Evolutionary conservation across 2,797 vertebrate species (phyloP).

Genomic region (Oryzias dopingdopingensis): DNA sequence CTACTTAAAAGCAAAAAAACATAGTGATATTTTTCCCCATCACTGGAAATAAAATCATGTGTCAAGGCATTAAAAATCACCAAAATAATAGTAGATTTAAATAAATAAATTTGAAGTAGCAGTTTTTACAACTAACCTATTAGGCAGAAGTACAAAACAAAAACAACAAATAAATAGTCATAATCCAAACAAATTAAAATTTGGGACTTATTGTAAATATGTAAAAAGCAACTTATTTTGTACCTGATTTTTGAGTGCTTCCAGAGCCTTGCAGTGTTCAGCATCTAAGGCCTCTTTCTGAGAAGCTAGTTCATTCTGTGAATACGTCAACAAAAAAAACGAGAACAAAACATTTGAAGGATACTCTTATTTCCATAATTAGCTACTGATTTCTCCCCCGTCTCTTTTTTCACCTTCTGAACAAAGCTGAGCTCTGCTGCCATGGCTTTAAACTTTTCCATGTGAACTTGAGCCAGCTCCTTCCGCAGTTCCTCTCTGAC

Average conservation of each 20-base stretch:
- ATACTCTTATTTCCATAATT: not conserved
- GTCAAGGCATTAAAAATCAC: too few species aligned
- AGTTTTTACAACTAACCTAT: too few species aligned
- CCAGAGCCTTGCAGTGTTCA: conserved; percentile 68
- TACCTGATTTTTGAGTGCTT: conserved; percentile 71
- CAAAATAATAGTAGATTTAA: too few species aligned
- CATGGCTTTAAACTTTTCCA: conserved; percentile 79
- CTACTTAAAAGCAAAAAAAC: too few species aligned
- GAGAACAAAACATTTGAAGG: not conserved
- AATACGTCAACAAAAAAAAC: conserved; percentile 3
- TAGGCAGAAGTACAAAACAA: too few species aligned
- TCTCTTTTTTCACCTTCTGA: conserved; percentile 77
- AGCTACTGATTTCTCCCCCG: not conserved
- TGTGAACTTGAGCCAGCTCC: conserved; percentile 75
- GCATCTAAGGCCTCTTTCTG: conserved; percentile 67
- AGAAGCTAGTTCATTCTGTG: conserved; percentile 61
- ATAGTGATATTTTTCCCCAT: too few species aligned
- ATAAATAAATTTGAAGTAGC: too few species aligned
- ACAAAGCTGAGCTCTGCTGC: conserved; percentile 74
- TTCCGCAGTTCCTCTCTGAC: conserved; percentile 70
- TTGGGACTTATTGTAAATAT: too few species aligned
- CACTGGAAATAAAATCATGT: too few species aligned
- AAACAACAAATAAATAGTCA: too few species aligned
- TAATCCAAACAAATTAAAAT: too few species aligned
- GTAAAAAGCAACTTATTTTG: not conserved